Evolutionary conservation across 2,113 vertebrate genomes (phyloP), one percentile per base, ranked within the genome.

Genomic region (Clupea harengus): DNA sequence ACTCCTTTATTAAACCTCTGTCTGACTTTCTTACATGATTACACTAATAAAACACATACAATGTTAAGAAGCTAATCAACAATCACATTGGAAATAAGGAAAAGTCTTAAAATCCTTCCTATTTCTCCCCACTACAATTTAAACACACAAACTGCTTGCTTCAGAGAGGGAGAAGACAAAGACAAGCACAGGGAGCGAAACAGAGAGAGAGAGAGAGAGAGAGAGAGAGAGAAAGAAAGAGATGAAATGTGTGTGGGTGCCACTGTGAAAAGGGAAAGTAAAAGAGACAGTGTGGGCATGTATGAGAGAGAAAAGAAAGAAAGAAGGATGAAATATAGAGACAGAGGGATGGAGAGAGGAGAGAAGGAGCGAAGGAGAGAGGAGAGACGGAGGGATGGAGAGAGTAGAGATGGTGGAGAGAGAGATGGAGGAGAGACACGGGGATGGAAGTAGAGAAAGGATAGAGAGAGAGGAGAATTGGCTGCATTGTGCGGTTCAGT

Each of bases 401-500:
- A 28, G 52, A 82, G 80, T 45, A 82, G 85, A 13, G 39, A 13
- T 45, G 85, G 18, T 15, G 17, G 57, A 60, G 57, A 20, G 57
- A 64, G 9, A 64, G 39, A 39, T 39, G 39, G 17, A 57, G 52
- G 78, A 67, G 60, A 57, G 44, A 50, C 64, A 54, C 25, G 46
- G 81, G 15, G 44, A 7, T 45, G 81, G 44, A 82, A 45, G 4
- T 20, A 64, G 57, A 22, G 57, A 64, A 64, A 22, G 22, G 22
- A 64, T 1, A 9, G 57, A 64, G 57, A 25, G 57, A 64, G 22
- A 25, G 57, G 28, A 13, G 3, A 25, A n/a, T n/a, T 10, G 22
- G 25, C 18, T n/a, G 83, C 22, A 88, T 88, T 86, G 89, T 92
- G 88, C 89, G 90, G 90, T 91, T 92, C 82, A 86, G 47, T 47